phyloP scores from a whole-genome alignment of 2,797 vertebrate genomes.

The Centropyge bicolor region DNA sequence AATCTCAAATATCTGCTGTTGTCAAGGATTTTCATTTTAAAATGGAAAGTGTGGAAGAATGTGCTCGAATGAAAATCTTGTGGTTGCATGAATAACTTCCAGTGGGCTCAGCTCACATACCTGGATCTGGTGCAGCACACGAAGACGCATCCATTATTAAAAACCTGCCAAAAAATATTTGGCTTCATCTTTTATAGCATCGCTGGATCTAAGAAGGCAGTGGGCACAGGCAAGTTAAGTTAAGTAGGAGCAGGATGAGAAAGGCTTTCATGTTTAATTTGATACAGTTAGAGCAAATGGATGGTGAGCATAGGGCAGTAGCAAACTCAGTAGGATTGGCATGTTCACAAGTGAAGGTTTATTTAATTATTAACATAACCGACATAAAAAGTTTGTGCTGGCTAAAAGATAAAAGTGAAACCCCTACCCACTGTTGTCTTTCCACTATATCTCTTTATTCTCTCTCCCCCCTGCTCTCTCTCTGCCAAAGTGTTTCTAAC shows the following conservation, averaged over 20 bases:
- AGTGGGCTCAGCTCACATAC: slow-evolving; percentile 10
- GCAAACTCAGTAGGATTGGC: slow-evolving; percentile 31
- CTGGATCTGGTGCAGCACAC: slow-evolving; percentile 18
- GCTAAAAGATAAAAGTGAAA: slow-evolving; percentile 34
- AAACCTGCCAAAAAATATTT: slow-evolving; percentile 38
- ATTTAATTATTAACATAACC: slow-evolving; percentile 50
- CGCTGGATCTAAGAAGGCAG: neutral
- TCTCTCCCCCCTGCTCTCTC: slow-evolving; percentile 17
- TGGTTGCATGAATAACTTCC: slow-evolving; percentile 5
- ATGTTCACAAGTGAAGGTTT: slow-evolving; percentile 35
- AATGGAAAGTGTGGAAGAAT: neutral
- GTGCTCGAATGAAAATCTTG: slow-evolving; percentile 22
- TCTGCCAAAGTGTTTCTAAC: slow-evolving; percentile 42
- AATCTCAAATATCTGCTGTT: slow-evolving; percentile 47
- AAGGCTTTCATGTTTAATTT: neutral
- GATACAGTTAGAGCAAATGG: slow-evolving; percentile 29
- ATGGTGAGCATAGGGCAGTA: slow-evolving; percentile 18
- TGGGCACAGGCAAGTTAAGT: neutral
- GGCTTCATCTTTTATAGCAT: slow-evolving; percentile 20
- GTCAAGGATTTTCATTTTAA: slow-evolving; percentile 35
- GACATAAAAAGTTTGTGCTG: slow-evolving; percentile 32
- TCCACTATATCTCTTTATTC: slow-evolving; percentile 44
- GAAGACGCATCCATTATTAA: slow-evolving; percentile 39
- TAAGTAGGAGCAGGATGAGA: slow-evolving; percentile 1
- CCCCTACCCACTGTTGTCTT: slow-evolving; percentile 31